Base-by-base conservation (phyloP, 37 sponge, comb jelly and placozoan genomes). In the Crambe crambe region DNA sequence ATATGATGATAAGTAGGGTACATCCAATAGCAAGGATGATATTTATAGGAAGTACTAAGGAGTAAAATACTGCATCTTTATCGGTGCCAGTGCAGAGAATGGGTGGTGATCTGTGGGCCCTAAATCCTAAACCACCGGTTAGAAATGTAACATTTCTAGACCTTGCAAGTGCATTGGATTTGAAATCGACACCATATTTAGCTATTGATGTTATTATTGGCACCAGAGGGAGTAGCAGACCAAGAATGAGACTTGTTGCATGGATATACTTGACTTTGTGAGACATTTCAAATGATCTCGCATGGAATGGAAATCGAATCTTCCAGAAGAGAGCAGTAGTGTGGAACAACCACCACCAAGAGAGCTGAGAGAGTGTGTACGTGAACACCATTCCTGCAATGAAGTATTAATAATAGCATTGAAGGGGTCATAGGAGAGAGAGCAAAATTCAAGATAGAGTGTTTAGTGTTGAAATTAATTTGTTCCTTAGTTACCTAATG, bases 281-380 rank as follows among this genome's bases (percentile, higher is more conserved):
- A 15, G 56, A 29, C 21, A 17, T 41, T 1, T 85, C 27, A 12
- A 65, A 68, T 67, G 42, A 10, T 37, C 56, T 26, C 18, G 73
- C 63, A 30, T 41, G 65, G 41, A 72, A 42, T 41, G 65, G 58
- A 27, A 73, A 61, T 27, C 72, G 21, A 64, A 73, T 54, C 8
- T 54, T 54, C 74, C 74, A 73, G 31, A 73, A 85, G 25, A 78
- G 60, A 31, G 65, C 34, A 40, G 27, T n/a, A 6, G 63, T 72
- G 32, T 78, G 86, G 37, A 30, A 70, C 2, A 85, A 22, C 79
- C 79, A 78, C 72, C 72, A 85, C 29, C 56, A 23, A 17, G 85
- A 68, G 31, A 84, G 18, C 29, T 68, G 67, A 40, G 67, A 26
- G 20, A 84, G 41, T 42, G 32, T 40, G 35, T 85, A 85, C 34